Conservation (phyloP, 1,140 invertebrate species). For the Microplitis demolitor region DNA sequence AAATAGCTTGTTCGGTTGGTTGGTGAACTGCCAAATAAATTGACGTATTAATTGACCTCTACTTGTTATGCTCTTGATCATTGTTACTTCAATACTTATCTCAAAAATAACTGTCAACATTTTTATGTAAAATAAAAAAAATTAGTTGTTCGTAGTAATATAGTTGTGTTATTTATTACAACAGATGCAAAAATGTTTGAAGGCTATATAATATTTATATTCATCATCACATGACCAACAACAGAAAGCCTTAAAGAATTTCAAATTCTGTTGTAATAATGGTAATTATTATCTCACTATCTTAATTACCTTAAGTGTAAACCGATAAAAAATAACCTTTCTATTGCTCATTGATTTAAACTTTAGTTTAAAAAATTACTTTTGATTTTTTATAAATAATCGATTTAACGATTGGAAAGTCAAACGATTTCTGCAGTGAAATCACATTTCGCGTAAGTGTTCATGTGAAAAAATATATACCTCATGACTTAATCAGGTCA, state of each 20-base stretch:
- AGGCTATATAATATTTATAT: neutral
- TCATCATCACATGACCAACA: neutral
- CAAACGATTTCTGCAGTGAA: neutral
- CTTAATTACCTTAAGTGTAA: neutral
- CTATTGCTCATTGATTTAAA: no score
- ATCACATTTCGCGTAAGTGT: neutral
- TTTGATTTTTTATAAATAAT: no score
- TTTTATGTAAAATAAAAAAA: neutral
- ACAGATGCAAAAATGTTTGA: neutral
- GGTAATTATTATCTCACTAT: neutral
- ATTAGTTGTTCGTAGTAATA: neutral
- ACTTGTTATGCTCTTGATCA: neutral
- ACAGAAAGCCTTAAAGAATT: neutral
- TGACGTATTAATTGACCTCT: constrained; percentile 1
- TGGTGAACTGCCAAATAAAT: constrained; percentile 5
- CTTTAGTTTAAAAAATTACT: no score
- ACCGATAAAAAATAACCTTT: no score
- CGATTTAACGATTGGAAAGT: no score
- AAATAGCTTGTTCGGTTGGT: neutral
- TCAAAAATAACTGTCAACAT: neutral
- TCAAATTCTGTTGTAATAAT: neutral
- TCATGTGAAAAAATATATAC: neutral
- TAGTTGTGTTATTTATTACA: neutral
- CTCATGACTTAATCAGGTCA: neutral
- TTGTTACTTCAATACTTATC: no score